These are phyloP conservation scores for Melieria picta DNA, from an alignment of 2,888 invertebrate species.

Conservation along the genomic window DNA sequence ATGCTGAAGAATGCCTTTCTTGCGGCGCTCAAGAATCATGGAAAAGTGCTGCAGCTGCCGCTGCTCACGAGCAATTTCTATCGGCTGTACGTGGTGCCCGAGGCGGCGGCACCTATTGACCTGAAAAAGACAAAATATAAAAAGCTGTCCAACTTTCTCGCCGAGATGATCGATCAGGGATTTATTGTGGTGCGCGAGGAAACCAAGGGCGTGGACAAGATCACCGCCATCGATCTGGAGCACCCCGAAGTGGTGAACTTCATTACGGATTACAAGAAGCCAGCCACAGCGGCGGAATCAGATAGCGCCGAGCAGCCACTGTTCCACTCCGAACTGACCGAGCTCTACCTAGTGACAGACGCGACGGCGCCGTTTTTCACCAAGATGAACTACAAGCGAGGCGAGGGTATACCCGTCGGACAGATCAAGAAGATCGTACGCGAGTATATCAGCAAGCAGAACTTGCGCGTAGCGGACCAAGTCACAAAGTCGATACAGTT, in stretches of 20 bases:
- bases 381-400: constrained; percentile 67
- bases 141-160: constrained; percentile 87
- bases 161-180: constrained; percentile 77
- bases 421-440: constrained; percentile 76
- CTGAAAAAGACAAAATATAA: constrained; percentile 90
- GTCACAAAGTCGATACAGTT: constrained; percentile 56
- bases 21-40: constrained; percentile 79
- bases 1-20: constrained; percentile 81
- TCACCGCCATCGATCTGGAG: constrained; percentile 72
- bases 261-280: constrained; percentile 56
- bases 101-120: constrained; percentile 74
- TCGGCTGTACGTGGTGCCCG: constrained; percentile 77
- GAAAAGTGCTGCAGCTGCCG: constrained; percentile 78
- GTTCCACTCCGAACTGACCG: constrained; percentile 63
- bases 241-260: constrained; percentile 70
- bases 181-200: constrained; percentile 73
- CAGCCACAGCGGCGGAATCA: constrained; percentile 27
- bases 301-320: constrained; percentile 51
- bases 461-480: constrained; percentile 68
- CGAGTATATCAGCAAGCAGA: constrained; percentile 76
- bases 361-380: constrained; percentile 62
- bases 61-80: constrained; percentile 82
- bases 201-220: constrained; percentile 84
- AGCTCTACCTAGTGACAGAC: constrained; percentile 62
- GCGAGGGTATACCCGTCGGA: constrained; percentile 71